These are phyloP conservation scores for Coptodon bakossiorum DNA, from an alignment of 2,113 vertebrate genomes.

Conservation along the genomic window DNA sequence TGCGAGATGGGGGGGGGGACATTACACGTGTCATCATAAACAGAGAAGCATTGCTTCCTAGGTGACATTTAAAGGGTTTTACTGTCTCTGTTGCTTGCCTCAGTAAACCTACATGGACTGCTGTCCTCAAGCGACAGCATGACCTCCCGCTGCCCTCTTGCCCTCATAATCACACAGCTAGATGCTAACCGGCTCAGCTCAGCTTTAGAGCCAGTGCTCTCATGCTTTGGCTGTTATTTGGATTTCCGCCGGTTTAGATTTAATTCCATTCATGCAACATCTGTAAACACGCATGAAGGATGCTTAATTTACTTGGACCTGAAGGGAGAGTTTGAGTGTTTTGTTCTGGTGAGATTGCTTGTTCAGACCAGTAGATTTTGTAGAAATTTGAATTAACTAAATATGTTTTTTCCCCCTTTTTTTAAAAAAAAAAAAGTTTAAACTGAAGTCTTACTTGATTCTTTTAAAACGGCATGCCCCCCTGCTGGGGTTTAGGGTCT, in stretches of 20 bases:
- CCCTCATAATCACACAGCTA: conserved; percentile 42
- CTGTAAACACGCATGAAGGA: neutral
- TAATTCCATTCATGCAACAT: neutral
- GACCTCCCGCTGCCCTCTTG: conserved; percentile 35
- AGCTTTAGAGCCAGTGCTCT: neutral
- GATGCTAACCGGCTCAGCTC: conserved; percentile 35
- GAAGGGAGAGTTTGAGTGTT: neutral
- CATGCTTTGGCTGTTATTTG: conserved; percentile 10
- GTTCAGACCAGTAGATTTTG: neutral
- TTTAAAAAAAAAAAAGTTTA: neutral
- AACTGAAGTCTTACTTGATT: neutral
- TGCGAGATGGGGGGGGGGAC: neutral
- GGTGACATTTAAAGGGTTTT: neutral
- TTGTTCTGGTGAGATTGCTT: neutral
- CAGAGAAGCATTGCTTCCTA: neutral
- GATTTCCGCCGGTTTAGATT: conserved; percentile 14
- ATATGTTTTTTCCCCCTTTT: neutral
- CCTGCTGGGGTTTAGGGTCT: neutral
- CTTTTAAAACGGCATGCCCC: neutral
- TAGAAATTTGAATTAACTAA: neutral
- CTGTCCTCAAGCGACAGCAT: neutral
- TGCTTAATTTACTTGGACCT: neutral
- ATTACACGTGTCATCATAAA: neutral
- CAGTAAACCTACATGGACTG: conserved; percentile 7
- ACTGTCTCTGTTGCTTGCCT: conserved; percentile 3